A percentile compares a stretch with the other conserved stretches of the same genome.
phyloP scores from a whole-genome alignment of 1,140 invertebrate species.

The Calycopis cecrops region DNA sequence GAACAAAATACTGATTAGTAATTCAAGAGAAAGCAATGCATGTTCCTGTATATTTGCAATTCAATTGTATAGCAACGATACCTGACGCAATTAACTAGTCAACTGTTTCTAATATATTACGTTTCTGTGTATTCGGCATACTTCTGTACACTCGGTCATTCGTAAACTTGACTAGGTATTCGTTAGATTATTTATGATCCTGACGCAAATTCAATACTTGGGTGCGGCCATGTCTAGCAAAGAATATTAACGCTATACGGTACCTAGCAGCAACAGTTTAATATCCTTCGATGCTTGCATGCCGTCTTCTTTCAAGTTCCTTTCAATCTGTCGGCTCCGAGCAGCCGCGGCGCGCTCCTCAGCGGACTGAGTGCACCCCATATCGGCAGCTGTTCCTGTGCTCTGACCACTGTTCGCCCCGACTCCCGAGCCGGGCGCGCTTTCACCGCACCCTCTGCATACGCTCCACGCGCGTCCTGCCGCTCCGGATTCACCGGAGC shows the following conservation, averaged over 20 bases:
- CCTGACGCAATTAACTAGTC: slow-evolving; percentile 9
- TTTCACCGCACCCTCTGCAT: slow-evolving; percentile 72
- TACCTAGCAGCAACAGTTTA: slow-evolving; percentile 97
- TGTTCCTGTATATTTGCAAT: slow-evolving; percentile 23
- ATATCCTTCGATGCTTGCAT: slow-evolving; percentile 99
- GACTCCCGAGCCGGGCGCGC: slow-evolving; percentile 67
- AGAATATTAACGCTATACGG: slow-evolving; percentile 44
- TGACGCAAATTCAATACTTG: slow-evolving; percentile 31
- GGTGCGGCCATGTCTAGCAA: slow-evolving; percentile 51
- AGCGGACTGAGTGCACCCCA: slow-evolving; percentile 99
- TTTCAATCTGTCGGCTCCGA: slow-evolving; percentile 97
- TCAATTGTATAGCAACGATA: slow-evolving; percentile 19
- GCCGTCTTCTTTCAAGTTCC: slow-evolving; percentile 98
- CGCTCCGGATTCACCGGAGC: slow-evolving; percentile 62
- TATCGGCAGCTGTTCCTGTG: slow-evolving; percentile 74
- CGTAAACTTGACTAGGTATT: background rate
- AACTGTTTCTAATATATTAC: slow-evolving; percentile 9
- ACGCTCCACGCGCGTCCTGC: slow-evolving; percentile 61
- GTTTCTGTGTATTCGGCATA: slow-evolving; percentile 7
- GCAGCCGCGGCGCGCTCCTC: slow-evolving; percentile 97
- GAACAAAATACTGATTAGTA: slow-evolving; percentile 52
- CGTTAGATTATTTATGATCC: slow-evolving; percentile 2
- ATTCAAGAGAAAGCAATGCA: slow-evolving; percentile 44
- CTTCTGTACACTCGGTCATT: background rate
- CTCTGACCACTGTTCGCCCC: slow-evolving; percentile 56